phyloP scores from a whole-genome alignment of 2,797 vertebrate genomes.

The Takifugu ocellatus region DNA sequence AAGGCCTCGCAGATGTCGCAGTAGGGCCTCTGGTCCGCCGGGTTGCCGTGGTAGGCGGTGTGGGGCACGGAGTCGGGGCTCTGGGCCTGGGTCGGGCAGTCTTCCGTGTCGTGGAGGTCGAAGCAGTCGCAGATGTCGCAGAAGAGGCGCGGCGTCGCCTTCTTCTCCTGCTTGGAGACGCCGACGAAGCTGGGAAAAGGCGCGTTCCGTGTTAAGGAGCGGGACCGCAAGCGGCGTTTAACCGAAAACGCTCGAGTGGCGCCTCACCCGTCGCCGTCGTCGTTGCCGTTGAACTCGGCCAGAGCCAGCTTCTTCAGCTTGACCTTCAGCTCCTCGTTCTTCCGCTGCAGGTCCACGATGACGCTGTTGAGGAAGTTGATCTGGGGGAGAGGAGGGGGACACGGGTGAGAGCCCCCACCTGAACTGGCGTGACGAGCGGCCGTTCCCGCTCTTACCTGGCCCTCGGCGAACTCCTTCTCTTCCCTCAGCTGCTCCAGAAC shows the following conservation, averaged over 20 bases:
- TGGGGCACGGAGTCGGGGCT: constrained; percentile 87
- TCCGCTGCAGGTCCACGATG: constrained; percentile 93
- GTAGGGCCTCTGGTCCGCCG: constrained; percentile 85
- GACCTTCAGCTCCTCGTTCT: constrained; percentile 90
- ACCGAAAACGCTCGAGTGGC: neutral
- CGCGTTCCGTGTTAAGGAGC: too few relatives aligned
- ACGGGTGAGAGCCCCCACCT: neutral
- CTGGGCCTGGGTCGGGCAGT: constrained; percentile 94
- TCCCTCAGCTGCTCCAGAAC: constrained; percentile 80
- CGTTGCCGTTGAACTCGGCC: constrained; percentile 89
- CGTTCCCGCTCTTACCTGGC: constrained; percentile 79
- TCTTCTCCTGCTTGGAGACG: constrained; percentile 85
- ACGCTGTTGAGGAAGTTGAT: constrained; percentile 97
- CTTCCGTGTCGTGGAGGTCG: constrained; percentile 93
- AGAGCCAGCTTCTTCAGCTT: constrained; percentile 92
- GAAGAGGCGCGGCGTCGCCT: constrained; percentile 86
- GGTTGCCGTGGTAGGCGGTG: constrained; percentile 84
- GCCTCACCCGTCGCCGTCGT: constrained; percentile 82
- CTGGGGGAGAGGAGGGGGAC: constrained; percentile 55
- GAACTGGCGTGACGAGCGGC: too few relatives aligned
- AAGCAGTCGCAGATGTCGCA: constrained; percentile 99
- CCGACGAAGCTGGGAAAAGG: constrained; percentile 38
- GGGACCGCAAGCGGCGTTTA: too few relatives aligned
- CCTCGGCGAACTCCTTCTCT: constrained; percentile 88
- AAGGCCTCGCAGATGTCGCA: constrained; percentile 96